Base-by-base conservation (phyloP, 1,140 invertebrate species). In the Pygmarrhopalites habei region DNA sequence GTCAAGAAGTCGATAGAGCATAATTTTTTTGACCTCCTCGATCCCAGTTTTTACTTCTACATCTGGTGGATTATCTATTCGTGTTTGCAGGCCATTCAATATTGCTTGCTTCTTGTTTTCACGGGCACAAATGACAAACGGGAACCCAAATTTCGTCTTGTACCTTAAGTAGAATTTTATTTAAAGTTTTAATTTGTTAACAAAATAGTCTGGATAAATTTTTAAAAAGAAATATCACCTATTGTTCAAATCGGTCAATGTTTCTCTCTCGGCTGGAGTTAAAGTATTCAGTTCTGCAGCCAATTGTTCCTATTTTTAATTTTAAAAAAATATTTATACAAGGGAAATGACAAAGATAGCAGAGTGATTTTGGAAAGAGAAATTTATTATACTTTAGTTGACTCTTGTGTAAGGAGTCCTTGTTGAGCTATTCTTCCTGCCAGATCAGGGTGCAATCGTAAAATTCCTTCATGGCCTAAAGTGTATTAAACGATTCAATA, bases 11-110 rank as follows among this genome's bases (percentile, higher is more conserved):
- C 68, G 61, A 56, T 66, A 65, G 46, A 60, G 58, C 1, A 57
- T 52, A 61, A 87, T 86, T 74, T 85, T 85, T 72, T 85, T 86
- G 0, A 87, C 84, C 78, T 86, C 84, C 56, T 80, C 77, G 10
- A 86, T 81, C 29, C 81, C 82, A 59, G 72, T 82, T 10, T 72
- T 67, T 0, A 84, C 74, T 77, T 87, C 85, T 43, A 74, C 64
- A 29, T 82, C 76, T 35, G 62, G 69, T 3, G 75, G 72, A 71
- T 85, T 85, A 39, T 79, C 70, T 49, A 83, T 76, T 66, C 85
- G 74, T 1, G 64, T 65, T 65, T 80, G 74, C 14, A 86, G 73
- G 39, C 80, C 81, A 32, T 77, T 72, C 28, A 85, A 74, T 64
- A 87, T 85, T 2, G 80, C 78, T 30, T 77, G 73, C 23, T 83